A percentile compares a stretch with the other conserved stretches of the same genome.
phyloP scores from a whole-genome alignment of 1,140 invertebrate genomes.

The Diorhabda carinulata region DNA sequence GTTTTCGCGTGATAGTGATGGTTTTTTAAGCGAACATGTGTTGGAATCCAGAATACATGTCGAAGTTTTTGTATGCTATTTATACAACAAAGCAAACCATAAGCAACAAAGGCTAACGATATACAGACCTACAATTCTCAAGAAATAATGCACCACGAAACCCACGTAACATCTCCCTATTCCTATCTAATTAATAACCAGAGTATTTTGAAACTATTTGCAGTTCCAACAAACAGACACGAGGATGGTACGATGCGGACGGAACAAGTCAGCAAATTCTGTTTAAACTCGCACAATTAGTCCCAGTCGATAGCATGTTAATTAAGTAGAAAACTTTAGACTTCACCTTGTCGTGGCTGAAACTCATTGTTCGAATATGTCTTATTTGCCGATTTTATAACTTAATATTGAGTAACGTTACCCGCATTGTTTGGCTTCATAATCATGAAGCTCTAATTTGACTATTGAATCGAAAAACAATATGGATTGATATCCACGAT shows the following conservation, averaged over 20 bases:
- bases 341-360: slow-evolving; percentile 30
- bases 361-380: slow-evolving; percentile 28
- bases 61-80: not conserved
- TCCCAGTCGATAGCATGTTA: slow-evolving; percentile 32
- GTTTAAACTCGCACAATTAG: slow-evolving; percentile 20
- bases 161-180: not conserved
- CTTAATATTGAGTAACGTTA: slow-evolving; percentile 24
- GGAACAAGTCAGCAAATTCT: slow-evolving; percentile 14
- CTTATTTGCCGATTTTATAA: slow-evolving; percentile 30
- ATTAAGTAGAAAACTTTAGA: slow-evolving; percentile 28
- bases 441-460: too few relatives aligned
- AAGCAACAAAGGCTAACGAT: not conserved
- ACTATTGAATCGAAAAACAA: too few relatives aligned
- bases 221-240: slow-evolving; percentile 21
- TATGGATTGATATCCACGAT: too few relatives aligned
- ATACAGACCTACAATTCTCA: not conserved
- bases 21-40: too few relatives aligned
- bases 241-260: slow-evolving; percentile 30
- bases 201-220: slow-evolving; percentile 21
- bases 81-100: not conserved
- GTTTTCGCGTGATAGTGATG: too few relatives aligned
- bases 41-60: too few relatives aligned
- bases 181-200: slow-evolving; percentile 19
- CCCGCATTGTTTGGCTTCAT: too few relatives aligned
- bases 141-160: not conserved